These are phyloP conservation scores for Cyrtodaria siliqua DNA, from an alignment of 2,888 invertebrate species.

Conservation along the genomic window DNA sequence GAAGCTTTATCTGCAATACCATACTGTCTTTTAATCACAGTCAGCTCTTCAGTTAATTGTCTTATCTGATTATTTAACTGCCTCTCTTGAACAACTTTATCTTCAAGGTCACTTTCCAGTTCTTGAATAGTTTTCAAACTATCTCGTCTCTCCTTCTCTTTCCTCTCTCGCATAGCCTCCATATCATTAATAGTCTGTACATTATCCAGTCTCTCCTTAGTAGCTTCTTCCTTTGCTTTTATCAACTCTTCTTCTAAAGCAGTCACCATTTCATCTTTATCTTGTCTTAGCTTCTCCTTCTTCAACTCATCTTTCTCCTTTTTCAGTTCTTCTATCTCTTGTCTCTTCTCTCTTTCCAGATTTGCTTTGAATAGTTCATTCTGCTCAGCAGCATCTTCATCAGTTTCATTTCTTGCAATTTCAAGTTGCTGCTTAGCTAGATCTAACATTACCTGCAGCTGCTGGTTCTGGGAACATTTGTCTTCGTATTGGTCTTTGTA, in stretches of 20 bases:
- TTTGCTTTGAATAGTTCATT: conserved; percentile 54
- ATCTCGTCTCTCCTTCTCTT: conserved; percentile 50
- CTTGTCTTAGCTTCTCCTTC: conserved; percentile 27
- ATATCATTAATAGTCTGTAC: conserved; percentile 57
- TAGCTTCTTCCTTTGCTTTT: conserved; percentile 48
- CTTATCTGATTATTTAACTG: conserved; percentile 51
- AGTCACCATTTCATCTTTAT: conserved; percentile 38
- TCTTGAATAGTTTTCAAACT: conserved; percentile 55
- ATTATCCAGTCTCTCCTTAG: conserved; percentile 58
- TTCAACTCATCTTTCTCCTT: conserved; percentile 44
- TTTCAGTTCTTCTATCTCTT: conserved; percentile 24
- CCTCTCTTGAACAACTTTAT: conserved; percentile 41
- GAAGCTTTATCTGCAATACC: conserved; percentile 43
- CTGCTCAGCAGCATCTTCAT: conserved; percentile 55
- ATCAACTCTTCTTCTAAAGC: conserved; percentile 44
- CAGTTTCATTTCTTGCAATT: conserved; percentile 44
- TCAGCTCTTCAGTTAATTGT: conserved; percentile 64
- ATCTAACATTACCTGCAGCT: conserved; percentile 56
- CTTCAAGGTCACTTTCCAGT: conserved; percentile 52
- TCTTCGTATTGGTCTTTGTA: conserved; percentile 63
- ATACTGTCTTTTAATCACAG: conserved; percentile 48
- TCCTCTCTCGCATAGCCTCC: conserved; percentile 53
- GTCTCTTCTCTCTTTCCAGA: conserved; percentile 35
- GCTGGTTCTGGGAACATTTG: conserved; percentile 57
- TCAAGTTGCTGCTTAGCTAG: conserved; percentile 56